Evolutionary conservation across 1,140 invertebrate genomes (phyloP), one percentile per base, ranked within the genome.

Genomic region (Marisa cornuarietis): DNA sequence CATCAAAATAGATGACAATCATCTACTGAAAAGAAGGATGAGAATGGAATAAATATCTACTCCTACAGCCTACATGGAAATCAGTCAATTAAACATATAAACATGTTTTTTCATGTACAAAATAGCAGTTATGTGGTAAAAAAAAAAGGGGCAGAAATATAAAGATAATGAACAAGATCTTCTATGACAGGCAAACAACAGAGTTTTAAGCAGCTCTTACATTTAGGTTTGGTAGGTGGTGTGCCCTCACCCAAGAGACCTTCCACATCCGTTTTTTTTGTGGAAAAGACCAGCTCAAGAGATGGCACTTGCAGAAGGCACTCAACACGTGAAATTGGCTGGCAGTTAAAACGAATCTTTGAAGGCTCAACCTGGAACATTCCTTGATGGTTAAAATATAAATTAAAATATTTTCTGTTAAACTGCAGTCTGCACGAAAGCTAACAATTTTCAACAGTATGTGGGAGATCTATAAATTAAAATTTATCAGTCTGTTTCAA

Each of bases 281-380:
- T 92, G 14, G 92, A 92, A 78, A 92, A 92, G 51, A 92, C 91
- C 58, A 93, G 81, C 89, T 98, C 97, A 63, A 99, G 93, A 26
- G 97, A 97, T 20, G 98, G 98, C 80, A 99, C 92, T 87, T 89
- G 96, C 18, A 99, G 92, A 93, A 99, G 95, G 90, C 98, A 99
- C 91, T 99, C 97, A 2, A 99, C 97, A 76, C 97, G 91, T 8
- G 97, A 99, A 0, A 97, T 95, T 10, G 98, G 98, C 82, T 99
- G 92, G 92, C 98, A 99, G 81, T 97, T 97, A 75, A 92, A 90
- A n/a, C 91, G 84, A 88, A 99, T 98, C 5, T 96, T 96, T 20
- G 97, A 98, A 0, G 98, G 97, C 88, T 99, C 96, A 94, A 99
- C 98, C 89, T 98, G 96, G 58, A 77, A 73, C 18, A 63, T 20